Percentiles rank a stretch among this genome's conserved stretches.
phyloP scores from a whole-genome alignment of 2,113 vertebrate species.

The Perca schrenkii region DNA sequence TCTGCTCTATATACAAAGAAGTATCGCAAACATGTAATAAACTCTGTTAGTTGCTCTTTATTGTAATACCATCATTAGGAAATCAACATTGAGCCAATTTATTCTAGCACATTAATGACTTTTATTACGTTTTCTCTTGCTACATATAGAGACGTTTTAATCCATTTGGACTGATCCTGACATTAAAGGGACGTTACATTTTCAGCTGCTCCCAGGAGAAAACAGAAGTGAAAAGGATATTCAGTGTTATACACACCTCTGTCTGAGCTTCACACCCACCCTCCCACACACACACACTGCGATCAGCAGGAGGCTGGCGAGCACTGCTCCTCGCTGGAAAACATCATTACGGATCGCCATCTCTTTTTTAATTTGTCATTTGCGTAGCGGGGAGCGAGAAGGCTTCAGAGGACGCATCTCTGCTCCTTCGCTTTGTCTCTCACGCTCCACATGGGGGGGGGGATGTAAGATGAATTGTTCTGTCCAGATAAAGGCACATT shows the following conservation, averaged over 20 bases:
- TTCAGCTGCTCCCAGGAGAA: constrained; percentile 12
- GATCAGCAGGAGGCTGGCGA: constrained; percentile 8
- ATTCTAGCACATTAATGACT: no score
- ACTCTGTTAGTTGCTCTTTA: no score
- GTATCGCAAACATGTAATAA: no score
- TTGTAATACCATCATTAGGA: no score
- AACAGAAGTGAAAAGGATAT: not conserved
- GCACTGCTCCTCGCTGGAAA: constrained; percentile 12
- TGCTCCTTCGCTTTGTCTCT: not conserved
- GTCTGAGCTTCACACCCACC: not conserved
- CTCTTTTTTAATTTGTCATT: constrained; percentile 40
- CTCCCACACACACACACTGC: not conserved
- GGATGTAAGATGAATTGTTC: not conserved
- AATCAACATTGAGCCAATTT: no score
- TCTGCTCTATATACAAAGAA: no score
- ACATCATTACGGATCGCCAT: constrained; percentile 20
- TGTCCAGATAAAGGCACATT: not conserved
- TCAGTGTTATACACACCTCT: constrained; percentile 1
- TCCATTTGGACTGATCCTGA: no score
- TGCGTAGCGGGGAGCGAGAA: not conserved
- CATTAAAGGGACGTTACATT: not conserved
- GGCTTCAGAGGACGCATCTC: not conserved
- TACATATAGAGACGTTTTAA: no score
- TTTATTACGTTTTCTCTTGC: no score
- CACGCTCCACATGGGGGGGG: not conserved